Base-by-base conservation (phyloP, 1,140 invertebrate species). In the Listronotus bonariensis region DNA sequence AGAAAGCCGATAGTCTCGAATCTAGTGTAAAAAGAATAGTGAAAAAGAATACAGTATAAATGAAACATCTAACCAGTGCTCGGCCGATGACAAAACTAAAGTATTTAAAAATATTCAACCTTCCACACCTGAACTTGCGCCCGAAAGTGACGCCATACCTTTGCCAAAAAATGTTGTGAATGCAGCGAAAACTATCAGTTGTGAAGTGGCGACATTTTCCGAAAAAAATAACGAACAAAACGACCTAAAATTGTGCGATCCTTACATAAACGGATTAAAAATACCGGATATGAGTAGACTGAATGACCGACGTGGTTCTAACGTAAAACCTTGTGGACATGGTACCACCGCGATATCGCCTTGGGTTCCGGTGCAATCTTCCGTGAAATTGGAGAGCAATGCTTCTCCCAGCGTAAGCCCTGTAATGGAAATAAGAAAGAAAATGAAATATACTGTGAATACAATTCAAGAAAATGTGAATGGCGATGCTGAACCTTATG, bases 301-400 rank as follows among this genome's bases (percentile, higher is more conserved):
- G 9, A 43, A 55, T 6, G 65, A 71, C 66, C 59, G 67, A 49
- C 52, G 64, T 52, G 57, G 65, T 57, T 53, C 58, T 38, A 17
- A 42, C 34, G 75, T 77, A 0, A 78, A 78, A 56, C 76, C 77
- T 2, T 77, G 76, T 41, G 74, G 76, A 31, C 76, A 78, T 58
- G 76, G 75, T n/a, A 78, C 76, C 14, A 65, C 74, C 7, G 76
- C 74, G 0, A 72, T 77, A 36, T 66, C 72, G 26, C 75, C 76
- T 8, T 65, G 72, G 36, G 65, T 72, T 8, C 75, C 74, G 12
- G 14, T 68, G 9, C 38, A 42, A 8, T 45, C 9, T 18, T 54
- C 60, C 18, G 9, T 11, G 6, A 72, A 69, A 46, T 58, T 68
- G 15, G 54, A 62, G 11, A 56, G 48, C n/a, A 55, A 48, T 10